Base-by-base conservation (phyloP, 1,140 invertebrate genomes). In the Ylistrum balloti region DNA sequence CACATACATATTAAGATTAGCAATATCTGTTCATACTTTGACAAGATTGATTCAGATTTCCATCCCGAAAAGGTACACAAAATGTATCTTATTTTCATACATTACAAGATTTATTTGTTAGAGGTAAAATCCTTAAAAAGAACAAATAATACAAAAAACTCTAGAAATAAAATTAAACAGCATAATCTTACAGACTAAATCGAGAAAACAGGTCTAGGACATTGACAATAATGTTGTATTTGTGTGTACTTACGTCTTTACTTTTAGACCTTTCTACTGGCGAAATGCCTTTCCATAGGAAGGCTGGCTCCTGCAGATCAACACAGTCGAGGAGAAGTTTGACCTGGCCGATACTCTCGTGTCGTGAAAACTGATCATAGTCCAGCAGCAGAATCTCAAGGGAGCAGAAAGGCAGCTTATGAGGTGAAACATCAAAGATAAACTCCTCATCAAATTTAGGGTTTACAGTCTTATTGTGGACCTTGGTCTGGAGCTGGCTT, bases 381-480 rank as follows among this genome's bases (percentile, higher is more conserved):
- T 96, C 93, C 34, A 93, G 95, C 9, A 96, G 85, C 10, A 95
- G 91, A 45, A 96, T 93, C 90, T 96, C 95, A n/a, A 96, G 89
- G n/a, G 93, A 93, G n/a, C 93, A 91, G 1, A 89, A 74, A 0
- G 91, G 88, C 33, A 96, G 86, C 56, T 94, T 93, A 33, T 92
- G 86, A 13, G 93, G 33, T 20, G 92, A 91, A 87, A 95, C 91
- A 88, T 96, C 95, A 90, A 96, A 96, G 22, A 96, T 94, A 90
- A 96, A 96, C 91, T 96, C 95, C 90, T 96, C 96, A 35, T 96
- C 95, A 88, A 96, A 96, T 85, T 94, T 97, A 89, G 97, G 97
- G 95, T 97, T 97, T 33, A 97, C 94, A 11, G 97, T 97, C 93
- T 97, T 97, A 92, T 97, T 97, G 93, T 97, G 97, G 89, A 97